Conservation (phyloP, 2,888 invertebrate genomes). For the Eudemis profundana region DNA sequence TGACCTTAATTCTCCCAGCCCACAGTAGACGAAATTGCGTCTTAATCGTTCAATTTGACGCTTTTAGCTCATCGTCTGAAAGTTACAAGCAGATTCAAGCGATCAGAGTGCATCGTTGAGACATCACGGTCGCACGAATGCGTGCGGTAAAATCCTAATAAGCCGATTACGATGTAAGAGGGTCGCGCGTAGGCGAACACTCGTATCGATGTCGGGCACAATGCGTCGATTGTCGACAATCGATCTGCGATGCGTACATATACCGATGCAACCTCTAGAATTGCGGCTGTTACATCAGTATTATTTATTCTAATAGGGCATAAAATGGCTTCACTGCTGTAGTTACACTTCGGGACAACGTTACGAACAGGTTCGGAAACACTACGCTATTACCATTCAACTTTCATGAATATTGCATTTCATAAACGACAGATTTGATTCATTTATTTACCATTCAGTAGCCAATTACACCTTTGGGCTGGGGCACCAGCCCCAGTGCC, state of each 20-base stretch:
- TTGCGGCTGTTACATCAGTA: background rate
- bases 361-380: no score
- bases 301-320: no score
- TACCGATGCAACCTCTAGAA: constrained; percentile 43
- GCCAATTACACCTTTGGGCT: no score
- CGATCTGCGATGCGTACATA: constrained; percentile 61
- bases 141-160: constrained; percentile 79
- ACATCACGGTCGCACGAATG: constrained; percentile 62
- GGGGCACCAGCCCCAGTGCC: no score
- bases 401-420: no score
- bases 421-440: no score
- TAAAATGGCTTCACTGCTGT: no score
- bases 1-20: constrained; percentile 11
- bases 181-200: constrained; percentile 71
- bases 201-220: constrained; percentile 67
- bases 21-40: background rate
- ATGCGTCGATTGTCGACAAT: constrained; percentile 74
- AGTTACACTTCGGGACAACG: no score
- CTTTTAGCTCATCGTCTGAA: constrained; percentile 26
- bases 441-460: no score
- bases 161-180: constrained; percentile 79
- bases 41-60: constrained; percentile 12
- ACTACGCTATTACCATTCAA: no score
- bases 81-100: constrained; percentile 31
- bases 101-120: constrained; percentile 52